A percentile compares a stretch with the other conserved stretches of the same genome.
These are phyloP conservation scores for Diogma glabrata DNA, from an alignment of 2,888 invertebrate species.

Conservation along the genomic window DNA sequence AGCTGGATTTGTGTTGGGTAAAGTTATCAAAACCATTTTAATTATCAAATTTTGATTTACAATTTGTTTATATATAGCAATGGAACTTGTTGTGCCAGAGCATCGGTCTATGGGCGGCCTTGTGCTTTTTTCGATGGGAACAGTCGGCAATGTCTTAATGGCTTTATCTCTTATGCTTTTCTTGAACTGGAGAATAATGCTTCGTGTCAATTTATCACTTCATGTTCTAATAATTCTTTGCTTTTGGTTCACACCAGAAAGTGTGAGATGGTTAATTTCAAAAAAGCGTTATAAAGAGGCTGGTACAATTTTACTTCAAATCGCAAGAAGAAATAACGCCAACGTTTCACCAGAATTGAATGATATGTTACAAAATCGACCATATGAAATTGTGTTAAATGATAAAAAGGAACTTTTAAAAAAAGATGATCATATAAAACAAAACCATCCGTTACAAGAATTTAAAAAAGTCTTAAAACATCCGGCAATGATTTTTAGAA, in stretches of 20 bases:
- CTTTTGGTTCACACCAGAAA: constrained; percentile 58
- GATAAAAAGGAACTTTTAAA: background rate
- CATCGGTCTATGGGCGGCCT: background rate
- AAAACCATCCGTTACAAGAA: constrained; percentile 6
- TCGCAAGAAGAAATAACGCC: constrained; percentile 42
- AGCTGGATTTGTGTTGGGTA: background rate
- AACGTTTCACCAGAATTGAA: constrained; percentile 20
- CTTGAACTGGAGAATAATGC: too few relatives aligned
- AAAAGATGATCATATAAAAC: background rate
- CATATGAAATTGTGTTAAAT: background rate
- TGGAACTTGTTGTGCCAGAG: background rate
- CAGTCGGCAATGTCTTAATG: too few relatives aligned
- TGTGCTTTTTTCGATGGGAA: background rate
- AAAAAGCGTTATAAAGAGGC: constrained; percentile 45
- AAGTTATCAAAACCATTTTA: background rate
- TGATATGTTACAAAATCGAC: constrained; percentile 12
- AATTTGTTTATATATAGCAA: background rate
- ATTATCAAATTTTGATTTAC: too few relatives aligned
- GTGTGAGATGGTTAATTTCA: constrained; percentile 50
- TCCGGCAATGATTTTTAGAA: constrained; percentile 28
- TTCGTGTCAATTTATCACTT: too few relatives aligned
- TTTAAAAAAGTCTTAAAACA: constrained; percentile 15
- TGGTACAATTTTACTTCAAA: constrained; percentile 44
- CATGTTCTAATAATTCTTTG: too few relatives aligned
- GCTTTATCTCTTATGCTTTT: too few relatives aligned